These are phyloP conservation scores for Tapera naevia DNA, from an alignment of 2,797 vertebrate genomes.

Conservation along the genomic window DNA sequence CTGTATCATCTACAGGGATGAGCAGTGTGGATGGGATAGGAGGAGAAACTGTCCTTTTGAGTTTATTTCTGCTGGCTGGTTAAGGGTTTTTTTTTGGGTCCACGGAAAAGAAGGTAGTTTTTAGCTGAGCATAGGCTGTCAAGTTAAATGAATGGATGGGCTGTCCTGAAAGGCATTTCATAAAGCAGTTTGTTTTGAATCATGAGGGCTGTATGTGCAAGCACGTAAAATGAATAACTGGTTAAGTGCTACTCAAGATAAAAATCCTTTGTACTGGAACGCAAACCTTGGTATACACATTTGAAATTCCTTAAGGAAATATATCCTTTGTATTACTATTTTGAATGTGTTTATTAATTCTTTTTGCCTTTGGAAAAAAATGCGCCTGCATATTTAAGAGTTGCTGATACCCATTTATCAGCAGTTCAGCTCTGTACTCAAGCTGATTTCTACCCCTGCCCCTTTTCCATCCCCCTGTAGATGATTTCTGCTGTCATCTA, in stretches of 20 bases:
- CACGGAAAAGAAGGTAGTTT: neutral
- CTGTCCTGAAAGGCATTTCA: conserved; percentile 44
- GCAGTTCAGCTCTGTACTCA: neutral
- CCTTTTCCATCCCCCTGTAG: neutral
- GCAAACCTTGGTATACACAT: neutral
- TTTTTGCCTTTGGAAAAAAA: conserved; percentile 45
- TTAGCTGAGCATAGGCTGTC: neutral
- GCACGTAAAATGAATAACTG: conserved; percentile 43
- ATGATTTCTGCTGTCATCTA: neutral
- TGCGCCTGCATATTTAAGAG: neutral
- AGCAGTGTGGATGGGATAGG: conserved; percentile 45
- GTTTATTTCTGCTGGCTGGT: conserved; percentile 51
- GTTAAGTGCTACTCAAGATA: conserved; percentile 36
- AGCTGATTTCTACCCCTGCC: neutral
- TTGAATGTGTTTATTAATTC: conserved; percentile 2
- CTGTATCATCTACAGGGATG: conserved; percentile 48
- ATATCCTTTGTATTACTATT: neutral
- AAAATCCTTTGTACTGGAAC: conserved; percentile 45
- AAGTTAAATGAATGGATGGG: conserved; percentile 7
- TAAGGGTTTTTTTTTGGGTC: conserved; percentile 13
- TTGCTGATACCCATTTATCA: neutral
- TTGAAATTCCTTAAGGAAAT: conserved; percentile 20
- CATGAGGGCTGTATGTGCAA: conserved; percentile 4
- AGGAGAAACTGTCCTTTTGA: conserved; percentile 59
- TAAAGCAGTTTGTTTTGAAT: conserved; percentile 42